A percentile compares a stretch with the other conserved stretches of the same genome.
phyloP scores from a whole-genome alignment of 2,888 invertebrate species.

The Habrosyne pyritoides region DNA sequence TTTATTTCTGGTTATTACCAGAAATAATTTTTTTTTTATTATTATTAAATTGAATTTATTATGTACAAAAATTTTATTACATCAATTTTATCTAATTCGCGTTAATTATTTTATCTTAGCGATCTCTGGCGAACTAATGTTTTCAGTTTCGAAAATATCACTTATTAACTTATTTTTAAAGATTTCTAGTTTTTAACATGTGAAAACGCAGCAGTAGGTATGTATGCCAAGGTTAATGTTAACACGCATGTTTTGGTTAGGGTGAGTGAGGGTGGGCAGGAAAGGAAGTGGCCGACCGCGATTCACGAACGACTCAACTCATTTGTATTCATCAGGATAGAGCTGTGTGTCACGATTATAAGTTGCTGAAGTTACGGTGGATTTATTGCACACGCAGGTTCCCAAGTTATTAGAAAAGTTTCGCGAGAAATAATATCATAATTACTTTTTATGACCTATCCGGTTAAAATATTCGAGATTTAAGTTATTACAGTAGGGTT shows the following conservation, averaged over 20 bases:
- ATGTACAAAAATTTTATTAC: no score
- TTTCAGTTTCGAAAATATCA: no score
- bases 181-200: neutral
- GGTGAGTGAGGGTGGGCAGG: constrained; percentile 14
- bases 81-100: no score
- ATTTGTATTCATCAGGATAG: constrained; percentile 49
- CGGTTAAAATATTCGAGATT: neutral
- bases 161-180: no score
- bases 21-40: no score
- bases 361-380: constrained; percentile 24
- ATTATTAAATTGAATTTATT: no score
- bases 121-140: no score
- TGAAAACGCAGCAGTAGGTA: constrained; percentile 29
- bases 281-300: constrained; percentile 25
- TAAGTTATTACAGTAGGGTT: neutral
- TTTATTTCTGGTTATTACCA: no score
- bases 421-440: constrained; percentile 19
- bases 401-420: constrained; percentile 8
- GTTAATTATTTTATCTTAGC: no score
- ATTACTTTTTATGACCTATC: neutral
- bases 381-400: constrained; percentile 24
- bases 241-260: constrained; percentile 24
- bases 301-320: constrained; percentile 22
- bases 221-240: constrained; percentile 45
- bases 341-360: constrained; percentile 18